Conservation (phyloP, 2,888 invertebrate species). For the Acrocyrtus sp. region DNA sequence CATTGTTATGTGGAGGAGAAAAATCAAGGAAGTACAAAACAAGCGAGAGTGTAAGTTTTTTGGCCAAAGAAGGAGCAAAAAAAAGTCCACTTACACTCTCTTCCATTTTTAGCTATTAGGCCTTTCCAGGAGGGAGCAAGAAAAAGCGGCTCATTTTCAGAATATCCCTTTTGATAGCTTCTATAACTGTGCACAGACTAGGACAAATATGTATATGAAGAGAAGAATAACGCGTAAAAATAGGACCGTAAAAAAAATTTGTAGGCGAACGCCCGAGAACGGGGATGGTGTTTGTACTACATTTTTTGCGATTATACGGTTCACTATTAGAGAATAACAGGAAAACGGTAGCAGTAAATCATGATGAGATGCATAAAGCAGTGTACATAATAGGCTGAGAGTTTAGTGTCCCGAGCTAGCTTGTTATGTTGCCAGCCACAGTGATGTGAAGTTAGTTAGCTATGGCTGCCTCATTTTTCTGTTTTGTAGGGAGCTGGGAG, state of each 20-base stretch:
- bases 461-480: conserved; percentile 2
- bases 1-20: too few species aligned
- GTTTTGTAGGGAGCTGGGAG: too few species aligned
- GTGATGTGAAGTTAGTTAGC: not conserved
- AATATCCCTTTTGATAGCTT: not conserved
- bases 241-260: conserved; percentile 18
- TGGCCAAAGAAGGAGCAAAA: too few species aligned
- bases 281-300: not conserved
- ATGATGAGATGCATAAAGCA: conserved; percentile 27
- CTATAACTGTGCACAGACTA: not conserved
- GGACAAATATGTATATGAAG: conserved; percentile 11
- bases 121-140: too few species aligned
- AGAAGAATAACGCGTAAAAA: conserved; percentile 12
- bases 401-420: too few species aligned
- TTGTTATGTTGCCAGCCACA: conserved; percentile 24
- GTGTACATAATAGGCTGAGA: not conserved
- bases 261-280: conserved; percentile 1
- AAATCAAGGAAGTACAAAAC: too few species aligned
- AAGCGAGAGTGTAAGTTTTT: too few species aligned
- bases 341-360: conserved; percentile 41
- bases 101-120: too few species aligned
- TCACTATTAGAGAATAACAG: not conserved
- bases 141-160: not conserved
- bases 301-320: not conserved
- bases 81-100: too few species aligned